Evolutionary conservation across 2,113 vertebrate genomes (phyloP).

Genomic region (Mobula birostris): DNA sequence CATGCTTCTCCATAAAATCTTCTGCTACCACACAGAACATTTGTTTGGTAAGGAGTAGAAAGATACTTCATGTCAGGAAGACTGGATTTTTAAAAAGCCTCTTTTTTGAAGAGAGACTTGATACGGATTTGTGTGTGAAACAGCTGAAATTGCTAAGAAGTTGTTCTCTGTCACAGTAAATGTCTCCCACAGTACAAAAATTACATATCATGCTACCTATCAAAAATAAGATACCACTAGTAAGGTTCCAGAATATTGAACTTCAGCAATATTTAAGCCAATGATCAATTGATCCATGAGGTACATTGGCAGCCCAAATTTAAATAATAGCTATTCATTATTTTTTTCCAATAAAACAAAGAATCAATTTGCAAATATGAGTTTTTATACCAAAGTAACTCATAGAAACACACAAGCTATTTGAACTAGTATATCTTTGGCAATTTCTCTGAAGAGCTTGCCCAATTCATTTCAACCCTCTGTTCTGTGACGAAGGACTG

Average conservation of each 20-base stretch:
- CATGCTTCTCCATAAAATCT: background rate
- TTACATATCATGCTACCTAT: background rate
- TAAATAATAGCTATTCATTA: background rate
- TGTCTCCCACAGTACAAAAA: background rate
- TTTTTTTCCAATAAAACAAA: background rate
- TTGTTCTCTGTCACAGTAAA: background rate
- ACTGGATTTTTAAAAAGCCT: background rate
- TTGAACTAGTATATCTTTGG: background rate
- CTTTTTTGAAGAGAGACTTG: background rate
- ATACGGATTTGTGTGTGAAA: background rate
- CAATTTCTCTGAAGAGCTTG: background rate
- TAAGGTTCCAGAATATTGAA: background rate
- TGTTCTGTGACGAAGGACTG: background rate
- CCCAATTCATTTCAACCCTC: background rate
- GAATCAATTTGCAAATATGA: background rate
- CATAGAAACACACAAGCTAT: background rate
- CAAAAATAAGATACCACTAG: background rate
- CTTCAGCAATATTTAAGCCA: background rate
- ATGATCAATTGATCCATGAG: background rate
- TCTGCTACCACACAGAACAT: background rate
- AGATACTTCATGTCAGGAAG: background rate
- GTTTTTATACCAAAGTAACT: background rate
- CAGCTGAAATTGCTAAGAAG: background rate
- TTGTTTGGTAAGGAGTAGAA: background rate
- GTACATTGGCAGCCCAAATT: background rate